These are phyloP conservation scores for Autographa gamma DNA, from an alignment of 2,888 invertebrate species.

Conservation along the genomic window DNA sequence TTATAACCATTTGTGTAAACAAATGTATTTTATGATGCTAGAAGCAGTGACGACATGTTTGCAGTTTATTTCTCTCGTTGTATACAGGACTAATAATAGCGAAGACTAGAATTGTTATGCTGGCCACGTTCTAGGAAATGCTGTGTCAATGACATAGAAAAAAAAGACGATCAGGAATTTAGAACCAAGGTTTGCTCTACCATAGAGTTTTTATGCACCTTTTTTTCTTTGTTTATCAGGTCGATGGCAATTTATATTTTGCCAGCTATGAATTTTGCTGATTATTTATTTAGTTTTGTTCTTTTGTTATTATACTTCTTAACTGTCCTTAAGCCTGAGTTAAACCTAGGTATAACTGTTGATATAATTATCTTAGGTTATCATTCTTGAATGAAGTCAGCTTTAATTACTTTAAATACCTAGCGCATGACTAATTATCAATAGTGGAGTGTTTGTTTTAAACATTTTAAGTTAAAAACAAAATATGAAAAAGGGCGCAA, in stretches of 20 bases:
- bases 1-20: conserved; percentile 32
- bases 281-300: neutral
- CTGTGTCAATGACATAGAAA: conserved; percentile 19
- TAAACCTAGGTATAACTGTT: neutral
- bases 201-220: neutral
- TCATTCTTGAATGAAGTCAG: neutral
- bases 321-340: neutral
- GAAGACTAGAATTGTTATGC: conserved; percentile 44
- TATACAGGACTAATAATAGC: conserved; percentile 42
- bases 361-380: neutral
- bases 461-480: too few relatives aligned
- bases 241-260: neutral
- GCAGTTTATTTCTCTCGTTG: conserved; percentile 36
- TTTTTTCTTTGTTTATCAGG: neutral
- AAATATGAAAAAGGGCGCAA: too few relatives aligned
- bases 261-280: neutral
- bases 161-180: conserved; percentile 17
- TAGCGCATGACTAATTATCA: neutral
- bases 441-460: neutral
- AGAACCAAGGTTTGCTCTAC: neutral
- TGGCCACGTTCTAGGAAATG: conserved; percentile 45
- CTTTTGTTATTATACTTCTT: neutral
- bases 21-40: conserved; percentile 14
- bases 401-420: neutral
- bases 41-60: conserved; percentile 28